These are phyloP conservation scores for Aldrovandia affinis DNA, from an alignment of 2,797 vertebrate genomes.

Conservation along the genomic window DNA sequence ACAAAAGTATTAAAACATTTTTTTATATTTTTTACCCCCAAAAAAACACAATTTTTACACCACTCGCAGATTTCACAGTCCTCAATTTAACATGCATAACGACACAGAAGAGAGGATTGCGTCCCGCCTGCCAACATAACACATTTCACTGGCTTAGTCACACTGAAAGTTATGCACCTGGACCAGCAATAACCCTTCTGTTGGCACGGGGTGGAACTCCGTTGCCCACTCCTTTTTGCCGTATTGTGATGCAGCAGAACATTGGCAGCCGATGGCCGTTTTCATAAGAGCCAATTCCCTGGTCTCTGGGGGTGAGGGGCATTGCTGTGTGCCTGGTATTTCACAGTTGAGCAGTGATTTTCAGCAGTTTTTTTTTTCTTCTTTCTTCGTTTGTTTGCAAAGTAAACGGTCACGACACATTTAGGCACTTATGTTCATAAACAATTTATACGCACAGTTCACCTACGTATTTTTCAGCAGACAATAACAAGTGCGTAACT, in stretches of 20 bases:
- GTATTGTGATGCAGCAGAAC: background rate
- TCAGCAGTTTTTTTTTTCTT: background rate
- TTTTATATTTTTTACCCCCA: too few relatives aligned
- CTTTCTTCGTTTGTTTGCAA: background rate
- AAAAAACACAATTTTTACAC: too few relatives aligned
- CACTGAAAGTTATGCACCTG: background rate
- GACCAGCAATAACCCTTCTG: background rate
- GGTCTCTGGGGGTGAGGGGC: background rate
- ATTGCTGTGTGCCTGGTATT: background rate
- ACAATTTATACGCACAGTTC: background rate
- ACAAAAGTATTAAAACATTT: too few relatives aligned
- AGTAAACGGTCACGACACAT: background rate
- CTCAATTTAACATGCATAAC: background rate
- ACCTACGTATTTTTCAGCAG: background rate
- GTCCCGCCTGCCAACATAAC: background rate
- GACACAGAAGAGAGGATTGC: background rate
- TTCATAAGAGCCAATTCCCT: background rate
- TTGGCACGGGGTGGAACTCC: background rate
- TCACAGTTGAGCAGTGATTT: background rate
- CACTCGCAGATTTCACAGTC: too few relatives aligned
- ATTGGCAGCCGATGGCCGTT: background rate
- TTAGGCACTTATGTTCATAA: background rate
- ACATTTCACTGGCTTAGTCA: background rate
- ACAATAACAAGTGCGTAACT: background rate
- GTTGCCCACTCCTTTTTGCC: background rate